Evolutionary conservation across 1,140 invertebrate genomes (phyloP), one percentile per base, ranked within the genome.

Genomic region (Micrasema longulum): DNA sequence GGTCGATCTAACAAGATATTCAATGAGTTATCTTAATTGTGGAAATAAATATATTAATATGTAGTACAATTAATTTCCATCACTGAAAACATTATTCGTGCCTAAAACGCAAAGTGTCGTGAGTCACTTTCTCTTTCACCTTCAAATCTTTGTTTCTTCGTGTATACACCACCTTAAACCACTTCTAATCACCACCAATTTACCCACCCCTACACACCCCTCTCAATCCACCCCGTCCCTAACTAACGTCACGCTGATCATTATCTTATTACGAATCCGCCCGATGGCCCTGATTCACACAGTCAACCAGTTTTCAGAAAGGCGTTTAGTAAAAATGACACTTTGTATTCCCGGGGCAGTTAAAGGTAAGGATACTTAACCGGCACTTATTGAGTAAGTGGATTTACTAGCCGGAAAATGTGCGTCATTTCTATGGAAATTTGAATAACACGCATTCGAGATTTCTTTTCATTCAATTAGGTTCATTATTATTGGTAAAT

Each of bases 161-260:
- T 2, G 14, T 43, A 43, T n/a, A 43, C 41, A n/a, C n/a, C 47
- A 48, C 47, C 20, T 53, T 53, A 53, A 53, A 31, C 50, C 23
- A 26, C 50, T 31, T 22, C 20, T 53, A 53, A 53, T 20, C 47
- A 16, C 47, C 47, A 16, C 20, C 47, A 22, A 48, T 20, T 48
- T 48, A 31, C 2, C 47, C 16, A 48, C 47, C 47, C 45, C 45
- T 48, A 2, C 26, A 31, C 26, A 31, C 26, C 26, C 26, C 47
- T 48, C 20, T 7, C 26, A 31, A 31, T 7, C 26, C 26, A 31
- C 26, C n/a, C n/a, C n/a, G 6, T 5, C 43, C 43, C 52, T 12
- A 22, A 38, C 38, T 35, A 60, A 16, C 55, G 55, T 60, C 55
- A 60, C 55, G 55, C 55, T 41, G 55, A 60, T 60, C 16, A 31